phyloP scores from a whole-genome alignment of 2,113 vertebrate species.

The Lonchura striata region DNA sequence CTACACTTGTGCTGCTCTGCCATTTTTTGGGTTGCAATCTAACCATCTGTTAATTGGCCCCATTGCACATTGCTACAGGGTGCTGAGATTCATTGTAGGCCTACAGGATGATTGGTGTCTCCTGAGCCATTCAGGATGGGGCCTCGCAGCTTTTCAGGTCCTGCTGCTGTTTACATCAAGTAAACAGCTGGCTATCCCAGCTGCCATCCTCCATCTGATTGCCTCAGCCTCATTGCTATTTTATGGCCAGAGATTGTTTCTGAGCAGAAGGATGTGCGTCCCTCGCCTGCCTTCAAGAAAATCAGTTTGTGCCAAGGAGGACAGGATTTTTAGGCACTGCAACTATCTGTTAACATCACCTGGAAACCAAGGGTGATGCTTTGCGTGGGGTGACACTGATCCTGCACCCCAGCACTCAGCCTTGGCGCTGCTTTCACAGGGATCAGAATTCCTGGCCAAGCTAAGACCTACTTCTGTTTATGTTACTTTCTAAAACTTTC shows the following conservation, averaged over 20 bases:
- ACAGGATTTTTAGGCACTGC: not conserved
- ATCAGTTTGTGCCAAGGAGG: not conserved
- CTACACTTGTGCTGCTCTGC: not conserved
- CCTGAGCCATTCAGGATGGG: rapidly evolving
- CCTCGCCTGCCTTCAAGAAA: not conserved
- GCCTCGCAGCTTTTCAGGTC: not conserved
- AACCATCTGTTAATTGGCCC: not conserved
- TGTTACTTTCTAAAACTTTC: not conserved
- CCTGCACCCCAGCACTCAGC: not conserved
- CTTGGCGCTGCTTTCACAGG: not conserved
- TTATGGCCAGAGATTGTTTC: not conserved
- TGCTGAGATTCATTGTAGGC: not conserved
- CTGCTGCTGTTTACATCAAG: not conserved
- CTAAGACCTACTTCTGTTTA: not conserved
- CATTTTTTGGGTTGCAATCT: not conserved
- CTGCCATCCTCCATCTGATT: not conserved
- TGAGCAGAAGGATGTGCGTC: not conserved
- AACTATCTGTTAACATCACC: not conserved
- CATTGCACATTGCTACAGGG: not conserved
- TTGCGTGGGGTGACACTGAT: not conserved
- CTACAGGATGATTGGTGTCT: not conserved
- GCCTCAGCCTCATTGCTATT: not conserved
- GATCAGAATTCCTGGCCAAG: not conserved
- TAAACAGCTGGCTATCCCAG: not conserved
- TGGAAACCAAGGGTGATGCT: not conserved